Evolutionary conservation across 2,888 invertebrate species (phyloP).

Genomic region (Tricholauxania praeusta): DNA sequence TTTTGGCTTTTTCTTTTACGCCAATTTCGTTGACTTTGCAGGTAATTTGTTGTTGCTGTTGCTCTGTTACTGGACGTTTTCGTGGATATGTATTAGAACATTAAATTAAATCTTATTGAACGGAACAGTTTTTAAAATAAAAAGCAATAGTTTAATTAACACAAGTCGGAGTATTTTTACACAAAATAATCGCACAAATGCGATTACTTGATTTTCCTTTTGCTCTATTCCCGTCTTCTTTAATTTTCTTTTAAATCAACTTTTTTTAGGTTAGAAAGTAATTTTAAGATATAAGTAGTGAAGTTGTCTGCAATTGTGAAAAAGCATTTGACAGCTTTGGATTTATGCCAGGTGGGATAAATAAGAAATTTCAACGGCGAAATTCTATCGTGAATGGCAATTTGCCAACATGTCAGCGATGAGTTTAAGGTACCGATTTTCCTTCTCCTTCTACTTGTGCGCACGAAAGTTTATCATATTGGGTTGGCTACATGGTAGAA

Average conservation of each 20-base stretch:
- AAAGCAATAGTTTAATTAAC: constrained; percentile 21
- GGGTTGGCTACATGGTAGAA: no score
- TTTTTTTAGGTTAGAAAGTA: constrained; percentile 36
- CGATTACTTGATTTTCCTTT: constrained; percentile 39
- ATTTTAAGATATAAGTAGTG: constrained; percentile 32
- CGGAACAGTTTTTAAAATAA: constrained; percentile 45
- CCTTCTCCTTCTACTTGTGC: no score
- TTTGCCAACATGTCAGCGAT: no score
- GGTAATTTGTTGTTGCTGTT: constrained; percentile 48
- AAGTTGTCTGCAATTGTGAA: constrained; percentile 26
- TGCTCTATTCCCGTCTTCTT: constrained; percentile 5
- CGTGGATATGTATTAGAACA: constrained; percentile 50
- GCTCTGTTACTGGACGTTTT: constrained; percentile 49
- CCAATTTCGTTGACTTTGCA: constrained; percentile 46
- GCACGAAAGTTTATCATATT: no score
- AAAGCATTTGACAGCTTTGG: no score
- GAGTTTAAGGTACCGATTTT: no score
- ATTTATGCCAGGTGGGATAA: no score
- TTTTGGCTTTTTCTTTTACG: constrained; percentile 38
- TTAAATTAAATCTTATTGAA: constrained; percentile 48
- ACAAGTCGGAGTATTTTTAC: constrained; percentile 14
- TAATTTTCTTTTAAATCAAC: constrained; percentile 28
- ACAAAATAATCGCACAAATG: constrained; percentile 35
- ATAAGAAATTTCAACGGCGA: no score
- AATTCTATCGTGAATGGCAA: no score